phyloP scores from a whole-genome alignment of 2,888 invertebrate species.

The Erebia palarica region DNA sequence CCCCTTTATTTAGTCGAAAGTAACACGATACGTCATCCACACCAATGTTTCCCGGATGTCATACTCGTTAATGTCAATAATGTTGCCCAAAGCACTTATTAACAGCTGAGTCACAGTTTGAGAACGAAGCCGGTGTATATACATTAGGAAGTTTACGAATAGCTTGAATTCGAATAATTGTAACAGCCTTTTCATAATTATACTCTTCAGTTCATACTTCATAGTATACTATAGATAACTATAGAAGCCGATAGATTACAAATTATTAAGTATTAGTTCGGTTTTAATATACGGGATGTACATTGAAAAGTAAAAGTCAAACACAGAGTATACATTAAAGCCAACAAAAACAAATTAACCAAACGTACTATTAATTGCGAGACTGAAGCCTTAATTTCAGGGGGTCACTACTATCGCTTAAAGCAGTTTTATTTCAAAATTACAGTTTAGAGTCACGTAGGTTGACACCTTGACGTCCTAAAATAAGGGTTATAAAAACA shows the following conservation, averaged over 20 bases:
- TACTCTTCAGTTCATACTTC: no score
- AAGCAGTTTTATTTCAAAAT: no score
- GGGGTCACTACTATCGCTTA: no score
- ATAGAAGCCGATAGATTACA: background rate
- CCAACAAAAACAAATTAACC: background rate
- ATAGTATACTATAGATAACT: background rate
- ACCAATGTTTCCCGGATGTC: slow-evolving; percentile 63
- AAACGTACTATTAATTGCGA: background rate
- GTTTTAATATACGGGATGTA: background rate
- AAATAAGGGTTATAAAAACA: no score
- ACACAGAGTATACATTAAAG: background rate
- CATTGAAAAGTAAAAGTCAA: slow-evolving; percentile 3
- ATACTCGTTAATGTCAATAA: slow-evolving; percentile 78
- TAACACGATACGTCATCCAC: slow-evolving; percentile 72
- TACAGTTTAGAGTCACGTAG: no score
- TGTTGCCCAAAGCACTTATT: slow-evolving; percentile 71
- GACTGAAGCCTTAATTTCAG: background rate
- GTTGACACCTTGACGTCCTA: no score
- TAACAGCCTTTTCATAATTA: background rate
- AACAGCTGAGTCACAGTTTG: slow-evolving; percentile 64
- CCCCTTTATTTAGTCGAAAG: slow-evolving; percentile 76
- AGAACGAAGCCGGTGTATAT: slow-evolving; percentile 18
- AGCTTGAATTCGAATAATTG: slow-evolving; percentile 1
- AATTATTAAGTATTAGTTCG: background rate
- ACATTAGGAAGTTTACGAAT: slow-evolving; percentile 28